Evolutionary conservation across 2,888 invertebrate genomes (phyloP), one percentile per base, ranked within the genome.

Genomic region (Eristalis arbustorum): DNA sequence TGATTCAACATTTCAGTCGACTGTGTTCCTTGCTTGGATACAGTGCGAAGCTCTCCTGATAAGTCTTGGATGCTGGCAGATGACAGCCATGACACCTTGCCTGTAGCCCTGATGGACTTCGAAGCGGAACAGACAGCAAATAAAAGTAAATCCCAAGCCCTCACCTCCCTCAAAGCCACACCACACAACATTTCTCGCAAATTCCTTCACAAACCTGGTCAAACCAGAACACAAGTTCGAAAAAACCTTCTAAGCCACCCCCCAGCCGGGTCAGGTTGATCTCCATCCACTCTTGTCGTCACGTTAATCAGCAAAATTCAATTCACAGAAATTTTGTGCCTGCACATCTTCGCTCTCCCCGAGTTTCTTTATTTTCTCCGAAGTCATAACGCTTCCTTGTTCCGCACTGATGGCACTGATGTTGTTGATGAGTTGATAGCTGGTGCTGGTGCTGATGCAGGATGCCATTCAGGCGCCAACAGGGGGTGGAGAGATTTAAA

Each of bases 321-420:
- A 42, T 42, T 49, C 49, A 49, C 18, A 18, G 5, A 49, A 49
- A 49, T 75, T 28, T 22, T 49, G 25, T 28, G 22, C 23, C 37
- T 69, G 23, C 37, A 28, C 28, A 31, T 31, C 42, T 67, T 79
- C 25, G 2, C 59, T 64, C 1, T 25, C 11, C n/a, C 37, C 40
- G 31, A 4, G 28, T 57, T 64, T 18, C 56, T 42, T 57, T 64
- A 23, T 64, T n/a, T 68, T 22, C 31, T 37, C n/a, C 49, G 49
- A n/a, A 49, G 49, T 66, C 49, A 61, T 64, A 81, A 75, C 62
- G 56, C 40, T 76, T 71, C 28, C 71, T 49, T 66, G 66, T 81
- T 81, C 69, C 76, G 71, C 81, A 75, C 64, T n/a, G n/a, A 57
- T 68, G n/a, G 18, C 4, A 18, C 49, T 5, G 49, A 18, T 18